Percentiles rank a stretch among this genome's conserved stretches.
Conservation (phyloP, 1,140 invertebrate genomes). For the Drosophila hydei region DNA sequence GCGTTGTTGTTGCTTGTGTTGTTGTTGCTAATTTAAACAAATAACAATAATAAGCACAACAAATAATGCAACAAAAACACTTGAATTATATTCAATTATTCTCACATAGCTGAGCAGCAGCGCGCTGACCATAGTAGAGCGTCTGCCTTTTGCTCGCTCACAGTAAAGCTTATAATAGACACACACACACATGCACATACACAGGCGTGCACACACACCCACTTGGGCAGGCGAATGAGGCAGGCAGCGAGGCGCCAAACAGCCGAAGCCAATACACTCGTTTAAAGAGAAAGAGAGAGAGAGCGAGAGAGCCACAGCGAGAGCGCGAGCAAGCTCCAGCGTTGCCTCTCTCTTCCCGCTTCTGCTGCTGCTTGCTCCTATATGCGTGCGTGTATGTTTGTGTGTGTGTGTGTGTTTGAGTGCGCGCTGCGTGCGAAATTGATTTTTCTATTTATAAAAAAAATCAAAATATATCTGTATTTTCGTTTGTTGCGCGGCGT, state of each 20-base stretch:
- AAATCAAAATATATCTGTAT: constrained; percentile 81
- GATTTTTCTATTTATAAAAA: constrained; percentile 83
- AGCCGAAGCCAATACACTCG: constrained; percentile 28
- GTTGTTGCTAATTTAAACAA: constrained; percentile 76
- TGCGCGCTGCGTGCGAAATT: constrained; percentile 75
- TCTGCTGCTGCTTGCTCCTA: constrained; percentile 26
- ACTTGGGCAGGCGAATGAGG: constrained; percentile 42
- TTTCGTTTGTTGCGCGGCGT: constrained; percentile 49
- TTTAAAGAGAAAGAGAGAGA: not conserved
- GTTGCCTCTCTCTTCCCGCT: constrained; percentile 13
- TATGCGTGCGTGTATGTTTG: constrained; percentile 31
- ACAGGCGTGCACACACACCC: constrained; percentile 22
- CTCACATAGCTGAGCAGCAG: constrained; percentile 36
- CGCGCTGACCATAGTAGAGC: constrained; percentile 43
- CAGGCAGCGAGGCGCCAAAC: constrained; percentile 54
- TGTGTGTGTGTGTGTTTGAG: constrained; percentile 50
- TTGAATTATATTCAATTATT: constrained; percentile 80
- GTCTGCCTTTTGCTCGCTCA: constrained; percentile 42
- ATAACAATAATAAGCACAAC: constrained; percentile 78
- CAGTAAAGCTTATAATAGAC: constrained; percentile 69
- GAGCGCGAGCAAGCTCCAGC: constrained; percentile 40
- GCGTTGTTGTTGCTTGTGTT: constrained; percentile 39
- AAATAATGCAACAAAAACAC: constrained; percentile 78
- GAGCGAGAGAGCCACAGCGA: constrained; percentile 20
- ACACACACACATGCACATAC: constrained; percentile 39